A percentile compares a stretch with the other conserved stretches of the same genome.
phyloP scores from a whole-genome alignment of 2,113 vertebrate species.

The Tychaedon coryphoeus region DNA sequence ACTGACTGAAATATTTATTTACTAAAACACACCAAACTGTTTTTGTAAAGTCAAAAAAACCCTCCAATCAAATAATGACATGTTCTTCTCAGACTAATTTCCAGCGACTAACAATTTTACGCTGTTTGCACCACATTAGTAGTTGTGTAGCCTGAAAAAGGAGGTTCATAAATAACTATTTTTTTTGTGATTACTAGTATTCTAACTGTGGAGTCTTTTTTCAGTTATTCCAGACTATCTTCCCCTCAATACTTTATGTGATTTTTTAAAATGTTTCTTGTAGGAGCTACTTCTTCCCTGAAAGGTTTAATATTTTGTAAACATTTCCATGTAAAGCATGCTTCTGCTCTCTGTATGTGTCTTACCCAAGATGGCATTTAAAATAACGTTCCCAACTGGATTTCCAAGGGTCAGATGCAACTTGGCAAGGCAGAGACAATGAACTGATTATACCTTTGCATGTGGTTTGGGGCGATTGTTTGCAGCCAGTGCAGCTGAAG shows the following conservation, averaged over 20 bases:
- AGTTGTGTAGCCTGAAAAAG: neutral
- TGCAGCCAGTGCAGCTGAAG: slow-evolving; percentile 66
- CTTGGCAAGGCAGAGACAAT: slow-evolving; percentile 37
- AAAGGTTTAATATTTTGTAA: slow-evolving; percentile 27
- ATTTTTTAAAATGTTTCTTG: neutral
- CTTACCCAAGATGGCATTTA: neutral
- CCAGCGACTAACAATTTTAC: neutral
- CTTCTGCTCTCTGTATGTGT: neutral
- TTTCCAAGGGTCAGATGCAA: slow-evolving; percentile 15
- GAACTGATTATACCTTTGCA: slow-evolving; percentile 57
- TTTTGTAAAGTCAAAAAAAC: neutral
- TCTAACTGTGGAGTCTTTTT: neutral
- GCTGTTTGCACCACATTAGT: neutral
- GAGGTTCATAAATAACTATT: neutral
- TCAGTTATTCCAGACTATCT: neutral
- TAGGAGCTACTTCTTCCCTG: neutral
- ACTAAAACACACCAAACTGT: neutral
- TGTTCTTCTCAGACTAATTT: neutral
- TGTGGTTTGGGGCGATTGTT: slow-evolving; percentile 50
- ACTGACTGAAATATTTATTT: neutral
- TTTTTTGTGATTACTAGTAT: neutral
- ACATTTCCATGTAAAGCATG: neutral
- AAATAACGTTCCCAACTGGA: neutral
- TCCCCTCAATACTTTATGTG: neutral
- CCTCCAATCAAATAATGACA: neutral